A percentile compares a stretch with the other conserved stretches of the same genome.
phyloP scores from a whole-genome alignment of 2,113 vertebrate species.

The Chlamydotis undulata region DNA sequence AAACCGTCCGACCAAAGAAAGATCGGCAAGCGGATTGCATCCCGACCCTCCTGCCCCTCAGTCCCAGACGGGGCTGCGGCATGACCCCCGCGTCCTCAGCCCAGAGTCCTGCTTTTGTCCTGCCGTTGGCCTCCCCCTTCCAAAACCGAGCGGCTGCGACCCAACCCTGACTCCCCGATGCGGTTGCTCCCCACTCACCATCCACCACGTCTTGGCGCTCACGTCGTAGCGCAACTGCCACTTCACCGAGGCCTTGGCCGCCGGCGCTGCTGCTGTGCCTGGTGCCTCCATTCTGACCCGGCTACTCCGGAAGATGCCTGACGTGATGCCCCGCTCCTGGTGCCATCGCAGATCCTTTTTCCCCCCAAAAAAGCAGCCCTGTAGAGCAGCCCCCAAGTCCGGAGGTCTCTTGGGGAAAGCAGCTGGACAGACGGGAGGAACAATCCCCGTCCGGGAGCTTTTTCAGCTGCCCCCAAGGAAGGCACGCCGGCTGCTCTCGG shows the following conservation, averaged over 20 bases:
- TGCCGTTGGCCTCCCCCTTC: accelerated
- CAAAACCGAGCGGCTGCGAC: background rate
- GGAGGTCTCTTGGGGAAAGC: background rate
- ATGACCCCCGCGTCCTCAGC: accelerated
- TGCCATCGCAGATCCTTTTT: background rate
- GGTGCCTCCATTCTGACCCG: conserved; percentile 11
- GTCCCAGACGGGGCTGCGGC: accelerated
- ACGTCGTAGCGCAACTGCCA: conserved; percentile 92
- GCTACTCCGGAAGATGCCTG: background rate
- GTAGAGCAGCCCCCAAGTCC: background rate
- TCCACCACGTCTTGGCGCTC: conserved; percentile 92
- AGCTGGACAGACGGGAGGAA: background rate
- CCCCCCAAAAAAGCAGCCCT: background rate
- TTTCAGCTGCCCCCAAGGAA: background rate
- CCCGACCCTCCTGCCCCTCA: background rate
- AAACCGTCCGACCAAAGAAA: accelerated
- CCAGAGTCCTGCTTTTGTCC: background rate
- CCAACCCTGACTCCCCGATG: accelerated
- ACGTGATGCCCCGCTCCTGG: accelerated
- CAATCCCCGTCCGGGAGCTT: accelerated
- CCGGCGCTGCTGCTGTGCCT: background rate
- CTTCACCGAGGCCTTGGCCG: conserved; percentile 71
- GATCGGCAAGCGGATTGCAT: accelerated
- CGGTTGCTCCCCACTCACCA: conserved; percentile 80
- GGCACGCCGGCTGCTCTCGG: background rate